Evolutionary conservation across 1,140 invertebrate species (phyloP).

Genomic region (Diabrotica undecimpunctata): DNA sequence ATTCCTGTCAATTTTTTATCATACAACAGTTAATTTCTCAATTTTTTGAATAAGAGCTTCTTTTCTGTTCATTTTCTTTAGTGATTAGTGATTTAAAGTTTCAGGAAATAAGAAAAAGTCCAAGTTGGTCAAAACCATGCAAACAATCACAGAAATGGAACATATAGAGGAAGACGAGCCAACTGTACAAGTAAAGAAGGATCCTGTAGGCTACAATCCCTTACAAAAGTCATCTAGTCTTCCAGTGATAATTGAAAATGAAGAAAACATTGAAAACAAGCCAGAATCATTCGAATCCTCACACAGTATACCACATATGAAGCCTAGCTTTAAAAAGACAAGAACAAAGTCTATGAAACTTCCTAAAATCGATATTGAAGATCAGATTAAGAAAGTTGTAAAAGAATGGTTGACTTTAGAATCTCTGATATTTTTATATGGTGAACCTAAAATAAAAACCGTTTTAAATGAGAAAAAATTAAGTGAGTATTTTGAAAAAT

Average conservation of each 20-base stretch:
- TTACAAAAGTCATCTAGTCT: slow-evolving; percentile 11
- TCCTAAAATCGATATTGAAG: slow-evolving; percentile 32
- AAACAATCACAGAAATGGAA: slow-evolving; percentile 34
- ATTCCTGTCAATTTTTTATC: no score
- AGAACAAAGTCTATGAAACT: slow-evolving; percentile 20
- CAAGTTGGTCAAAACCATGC: slow-evolving; percentile 30
- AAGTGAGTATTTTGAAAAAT: slow-evolving; percentile 52
- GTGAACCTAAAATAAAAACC: slow-evolving; percentile 55
- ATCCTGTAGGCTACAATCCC: background rate
- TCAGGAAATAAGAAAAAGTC: slow-evolving; percentile 8
- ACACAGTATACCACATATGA: background rate
- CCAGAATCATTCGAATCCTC: background rate
- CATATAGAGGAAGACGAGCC: slow-evolving; percentile 24
- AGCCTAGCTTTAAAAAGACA: slow-evolving; percentile 15
- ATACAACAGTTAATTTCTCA: no score
- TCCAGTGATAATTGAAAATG: slow-evolving; percentile 32
- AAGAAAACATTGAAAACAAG: slow-evolving; percentile 25
- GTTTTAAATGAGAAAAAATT: slow-evolving; percentile 55
- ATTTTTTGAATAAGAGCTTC: no score
- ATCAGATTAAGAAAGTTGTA: slow-evolving; percentile 52
- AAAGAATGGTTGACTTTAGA: slow-evolving; percentile 60
- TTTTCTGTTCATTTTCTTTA: no score
- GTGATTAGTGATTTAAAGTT: no score
- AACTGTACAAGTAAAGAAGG: background rate
- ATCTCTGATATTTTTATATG: slow-evolving; percentile 54